Base-by-base conservation (phyloP, 1,140 invertebrate species). In the Oscheius sp. region DNA sequence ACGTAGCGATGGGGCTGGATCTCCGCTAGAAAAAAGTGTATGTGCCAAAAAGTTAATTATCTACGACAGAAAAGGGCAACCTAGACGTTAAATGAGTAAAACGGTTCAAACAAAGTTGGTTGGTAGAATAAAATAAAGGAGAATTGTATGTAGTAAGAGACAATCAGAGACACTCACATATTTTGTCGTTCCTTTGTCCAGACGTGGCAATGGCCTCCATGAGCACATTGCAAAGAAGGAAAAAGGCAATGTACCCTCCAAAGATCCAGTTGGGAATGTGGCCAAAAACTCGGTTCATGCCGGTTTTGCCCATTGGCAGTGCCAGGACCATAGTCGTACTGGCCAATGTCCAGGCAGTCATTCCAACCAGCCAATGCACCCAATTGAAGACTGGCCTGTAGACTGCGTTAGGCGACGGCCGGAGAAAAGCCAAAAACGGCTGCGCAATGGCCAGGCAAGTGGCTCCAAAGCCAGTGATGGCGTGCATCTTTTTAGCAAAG, bases 401-500 rank as follows among this genome's bases (percentile, higher is more conserved):
- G 31, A 15, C 61, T 4, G 67, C 59, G 32, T 75, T 58, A 31
- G 67, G 67, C 10, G 73, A 70, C 4, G 68, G 68, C 31, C 73
- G 55, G 4, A 75, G 58, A 23, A 75, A 70, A 7, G 71, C 73
- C 15, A 75, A 45, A 34, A 75, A 18, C 4, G 68, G 68, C 23
- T 75, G 73, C 0, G 52, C 10, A 1, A 71, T 38, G 58, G 73
- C 73, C 20, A 70, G 29, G 3, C 29, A 20, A 1, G 73, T 75
- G 0, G 58, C 67, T 18, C 28, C 32, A 32, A 75, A 38, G 20
- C 73, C 73, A n/a, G 68, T 71, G 20, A 75, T 71, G 3, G 68
- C 58, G n/a, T 75, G 73, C 73, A 75, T 71, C 55, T 75, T 75
- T 46, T 74, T 74, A 2, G 72, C 20, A 36, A 74, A 74, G 23